Percentiles rank a stretch among this genome's conserved stretches.
Conservation (phyloP, 1,140 invertebrate species). For the Odontomachus brunneus region DNA sequence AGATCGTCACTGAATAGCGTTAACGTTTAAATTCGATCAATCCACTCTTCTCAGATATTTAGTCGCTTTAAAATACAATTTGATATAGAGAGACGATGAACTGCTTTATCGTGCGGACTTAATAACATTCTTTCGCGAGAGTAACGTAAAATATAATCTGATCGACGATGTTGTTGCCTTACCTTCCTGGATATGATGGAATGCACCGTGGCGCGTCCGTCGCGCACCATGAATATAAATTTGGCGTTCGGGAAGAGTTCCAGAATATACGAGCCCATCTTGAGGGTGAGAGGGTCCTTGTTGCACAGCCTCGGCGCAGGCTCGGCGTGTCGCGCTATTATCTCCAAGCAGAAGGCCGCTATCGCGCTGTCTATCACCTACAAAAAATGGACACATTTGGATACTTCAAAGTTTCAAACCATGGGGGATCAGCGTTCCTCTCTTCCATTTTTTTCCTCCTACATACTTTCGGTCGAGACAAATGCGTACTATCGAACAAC, state of each 20-base stretch:
- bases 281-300: conserved; percentile 99
- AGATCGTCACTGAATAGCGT: no score
- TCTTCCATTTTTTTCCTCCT: background rate
- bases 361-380: conserved; percentile 97
- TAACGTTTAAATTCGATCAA: no score
- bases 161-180: conserved; percentile 24
- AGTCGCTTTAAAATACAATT: background rate
- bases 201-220: conserved; percentile 98
- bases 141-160: background rate
- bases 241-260: conserved; percentile 95
- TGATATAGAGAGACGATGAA: background rate
- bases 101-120: background rate
- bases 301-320: conserved; percentile 97
- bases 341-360: conserved; percentile 97
- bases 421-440: background rate
- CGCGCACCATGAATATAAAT: conserved; percentile 99
- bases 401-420: background rate
- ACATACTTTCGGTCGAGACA: background rate
- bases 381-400: conserved; percentile 17
- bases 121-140: background rate
- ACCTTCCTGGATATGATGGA: conserved; percentile 98
- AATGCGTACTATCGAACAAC: background rate
- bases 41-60: no score
- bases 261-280: conserved; percentile 95
- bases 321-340: conserved; percentile 98